Evolutionary conservation across 2,113 vertebrate species (phyloP), one percentile per base, ranked within the genome.

Genomic region (Hyaena hyaena): DNA sequence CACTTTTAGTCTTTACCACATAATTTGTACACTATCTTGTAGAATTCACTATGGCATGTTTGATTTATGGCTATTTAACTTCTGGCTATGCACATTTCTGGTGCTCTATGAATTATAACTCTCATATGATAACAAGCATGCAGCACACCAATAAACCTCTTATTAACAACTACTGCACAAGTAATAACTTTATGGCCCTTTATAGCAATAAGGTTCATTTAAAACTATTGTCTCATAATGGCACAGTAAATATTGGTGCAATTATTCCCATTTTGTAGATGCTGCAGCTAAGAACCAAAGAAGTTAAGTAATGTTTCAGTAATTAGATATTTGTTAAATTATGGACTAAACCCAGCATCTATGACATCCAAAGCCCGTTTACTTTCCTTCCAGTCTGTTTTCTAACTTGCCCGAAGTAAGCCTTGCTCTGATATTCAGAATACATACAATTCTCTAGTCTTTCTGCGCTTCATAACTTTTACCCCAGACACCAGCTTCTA

Each of bases 61-160:
- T 82, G 39, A 94, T 79, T 86, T 90, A 93, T 71, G 68, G 86
- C 53, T 94, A 31, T 81, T 48, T 76, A 63, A 81, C 85, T 96
- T 93, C 55, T 92, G 88, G 83, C 48, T 80, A 69, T 53, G 48
- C 55, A 92, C 19, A 19, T 68, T 87, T 81, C 76, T 95, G 77
- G 58, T n/a, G 23, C 16, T 53, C 48, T 69, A 19, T 39, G 73
- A 92, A 48, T 73, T 77, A 55, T 35, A 95, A 74, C 68, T 80
- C 73, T 73, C 58, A 86, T 16, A 43, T 15, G 43, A 61, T 79
- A 93, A 77, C 21, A 63, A 63, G 43, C 24, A 73, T 24, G 43
- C 35, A 48, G 28, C 48, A 48, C 17, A 43, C 26, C 76, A 82
- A 53, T 35, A 71, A 39, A 1, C 12, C 4, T 81, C 55, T 68